Evolutionary conservation across 2,888 invertebrate genomes (phyloP), one percentile per base, ranked within the genome.

Genomic region (Flexamia atlantica): DNA sequence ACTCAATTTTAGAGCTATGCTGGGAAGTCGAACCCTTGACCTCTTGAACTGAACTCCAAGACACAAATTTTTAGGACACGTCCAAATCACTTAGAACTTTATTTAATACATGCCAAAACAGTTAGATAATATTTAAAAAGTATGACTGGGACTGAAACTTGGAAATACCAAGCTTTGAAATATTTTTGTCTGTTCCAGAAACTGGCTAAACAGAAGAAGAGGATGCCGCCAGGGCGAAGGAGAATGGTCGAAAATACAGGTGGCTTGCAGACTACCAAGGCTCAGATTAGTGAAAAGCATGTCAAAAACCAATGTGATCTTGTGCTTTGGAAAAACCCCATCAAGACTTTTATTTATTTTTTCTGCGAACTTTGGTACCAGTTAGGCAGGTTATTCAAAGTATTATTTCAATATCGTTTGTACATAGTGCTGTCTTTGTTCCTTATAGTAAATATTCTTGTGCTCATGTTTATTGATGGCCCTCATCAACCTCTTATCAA

Each of bases 251-350:
- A 79, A 4, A 30, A 79, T n/a, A 32, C 12, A 10, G 36, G 57
- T 76, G 70, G 40, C 3, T 20, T 1, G 5, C 20, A 20, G 10
- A n/a, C 17, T 7, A 14, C 32, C 5, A 76, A 25, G 9, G 2
- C 57, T 32, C 32, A 32, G 50, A n/a, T n/a, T 5, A 57, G 10
- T 32, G 25, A 36, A 57, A 53, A 57, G 85, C 64, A 81, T 80
- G 80, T 40, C 53, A 84, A 85, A 60, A 80, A 81, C 76, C 83
- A 82, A 36, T 23, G 64, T 60, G 28, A 82, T 36, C 20, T 97
- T 86, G 96, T 97, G 86, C 90, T 98, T 86, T 97, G 97, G 97
- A 93, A 95, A 89, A 93, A 93, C 88, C 97, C 98, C 10, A 87
- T 97, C 85, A 93, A 92, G 88, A 97, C 97, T 0, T 89, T 96